These are phyloP conservation scores for Furcifer pardalis DNA, from an alignment of 2,797 vertebrate species.

Conservation along the genomic window DNA sequence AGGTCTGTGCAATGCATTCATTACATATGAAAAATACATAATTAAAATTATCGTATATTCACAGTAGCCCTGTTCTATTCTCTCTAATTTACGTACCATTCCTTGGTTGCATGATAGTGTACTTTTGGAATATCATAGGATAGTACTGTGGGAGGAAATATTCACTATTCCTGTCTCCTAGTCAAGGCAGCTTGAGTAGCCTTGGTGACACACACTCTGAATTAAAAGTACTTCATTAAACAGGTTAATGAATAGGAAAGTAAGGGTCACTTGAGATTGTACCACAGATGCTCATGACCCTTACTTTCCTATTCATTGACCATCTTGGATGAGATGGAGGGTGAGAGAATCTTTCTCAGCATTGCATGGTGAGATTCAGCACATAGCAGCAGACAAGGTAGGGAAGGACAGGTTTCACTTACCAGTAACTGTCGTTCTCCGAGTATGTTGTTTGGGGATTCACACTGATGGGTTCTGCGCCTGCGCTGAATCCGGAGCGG, in stretches of 20 bases:
- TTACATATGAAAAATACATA: neutral
- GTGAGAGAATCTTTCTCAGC: neutral
- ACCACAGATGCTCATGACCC: too few relatives aligned
- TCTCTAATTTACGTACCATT: neutral
- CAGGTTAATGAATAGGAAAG: neutral
- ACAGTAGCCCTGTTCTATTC: neutral
- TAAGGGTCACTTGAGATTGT: too few relatives aligned
- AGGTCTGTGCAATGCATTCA: neutral
- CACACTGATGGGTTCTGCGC: too few relatives aligned
- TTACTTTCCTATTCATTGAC: too few relatives aligned
- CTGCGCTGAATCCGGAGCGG: too few relatives aligned
- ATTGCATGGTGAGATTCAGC: neutral
- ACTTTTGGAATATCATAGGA: constrained; percentile 34
- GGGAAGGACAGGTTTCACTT: too few relatives aligned
- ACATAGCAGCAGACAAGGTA: neutral
- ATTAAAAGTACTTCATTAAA: neutral
- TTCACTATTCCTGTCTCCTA: too few relatives aligned
- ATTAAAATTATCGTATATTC: too few relatives aligned
- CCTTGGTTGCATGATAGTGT: neutral
- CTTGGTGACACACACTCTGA: too few relatives aligned
- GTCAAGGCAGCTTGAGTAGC: neutral
- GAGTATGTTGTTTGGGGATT: too few relatives aligned
- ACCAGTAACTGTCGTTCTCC: too few relatives aligned
- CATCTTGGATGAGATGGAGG: too few relatives aligned
- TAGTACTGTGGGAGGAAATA: constrained; percentile 19